A percentile compares a stretch with the other conserved stretches of the same genome.
Evolutionary conservation across 2,888 invertebrate species (phyloP).

Genomic region (Caenorhabditis sp.): DNA sequence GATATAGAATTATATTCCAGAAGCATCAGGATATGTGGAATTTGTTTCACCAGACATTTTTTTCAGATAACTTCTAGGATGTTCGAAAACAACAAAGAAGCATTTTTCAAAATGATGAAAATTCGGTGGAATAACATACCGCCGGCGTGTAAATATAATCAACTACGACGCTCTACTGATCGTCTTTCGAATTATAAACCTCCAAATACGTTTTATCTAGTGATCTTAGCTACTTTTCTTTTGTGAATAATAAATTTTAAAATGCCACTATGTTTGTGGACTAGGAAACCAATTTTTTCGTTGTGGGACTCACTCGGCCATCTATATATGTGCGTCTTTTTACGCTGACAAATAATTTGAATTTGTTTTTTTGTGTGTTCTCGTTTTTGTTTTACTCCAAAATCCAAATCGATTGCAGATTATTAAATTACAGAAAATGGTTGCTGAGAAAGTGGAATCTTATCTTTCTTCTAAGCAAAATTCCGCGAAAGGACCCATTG

Average conservation of each 20-base stretch:
- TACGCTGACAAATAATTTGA: conserved; percentile 36
- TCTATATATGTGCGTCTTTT: conserved; percentile 17
- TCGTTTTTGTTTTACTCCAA: background rate
- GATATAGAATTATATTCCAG: too few relatives aligned
- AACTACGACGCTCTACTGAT: conserved; percentile 45
- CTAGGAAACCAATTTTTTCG: conserved; percentile 7
- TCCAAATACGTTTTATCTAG: background rate
- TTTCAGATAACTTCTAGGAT: conserved; percentile 52
- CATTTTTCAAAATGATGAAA: conserved; percentile 57
- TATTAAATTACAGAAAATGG: conserved; percentile 10
- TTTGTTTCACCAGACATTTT: too few relatives aligned
- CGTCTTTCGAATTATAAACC: background rate
- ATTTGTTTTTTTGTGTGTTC: background rate
- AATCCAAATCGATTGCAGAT: background rate
- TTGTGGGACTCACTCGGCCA: conserved; percentile 8
- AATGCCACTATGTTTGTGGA: background rate
- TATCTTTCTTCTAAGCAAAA: conserved; percentile 61
- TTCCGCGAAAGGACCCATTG: conserved; percentile 52
- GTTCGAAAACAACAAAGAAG: conserved; percentile 50
- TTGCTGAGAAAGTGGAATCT: conserved; percentile 57
- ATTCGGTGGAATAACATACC: conserved; percentile 47
- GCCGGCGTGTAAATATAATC: conserved; percentile 42
- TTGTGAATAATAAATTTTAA: conserved; percentile 4
- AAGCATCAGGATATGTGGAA: too few relatives aligned
- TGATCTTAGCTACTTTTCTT: background rate